phyloP scores from a whole-genome alignment of 2,797 vertebrate genomes.

The Meriones psammophilus region DNA sequence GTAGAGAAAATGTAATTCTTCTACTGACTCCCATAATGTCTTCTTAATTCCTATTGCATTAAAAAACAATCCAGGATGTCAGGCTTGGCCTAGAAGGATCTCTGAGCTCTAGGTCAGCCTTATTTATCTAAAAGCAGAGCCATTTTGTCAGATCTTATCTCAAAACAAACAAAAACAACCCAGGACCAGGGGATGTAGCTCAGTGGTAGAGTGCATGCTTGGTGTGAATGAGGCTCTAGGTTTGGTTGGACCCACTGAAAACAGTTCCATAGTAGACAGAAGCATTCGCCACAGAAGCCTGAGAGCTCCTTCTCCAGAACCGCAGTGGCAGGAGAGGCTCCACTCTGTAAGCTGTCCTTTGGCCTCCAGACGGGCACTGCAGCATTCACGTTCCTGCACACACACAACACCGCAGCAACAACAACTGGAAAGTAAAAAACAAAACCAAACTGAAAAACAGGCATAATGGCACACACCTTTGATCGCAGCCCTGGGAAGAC shows the following conservation, averaged over 20 bases:
- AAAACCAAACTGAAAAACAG: background rate
- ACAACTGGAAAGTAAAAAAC: background rate
- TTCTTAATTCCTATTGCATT: too few species aligned
- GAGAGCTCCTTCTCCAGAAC: background rate
- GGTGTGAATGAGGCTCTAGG: too few species aligned
- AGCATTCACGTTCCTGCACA: background rate
- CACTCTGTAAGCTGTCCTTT: background rate
- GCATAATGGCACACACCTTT: background rate
- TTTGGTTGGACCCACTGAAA: background rate
- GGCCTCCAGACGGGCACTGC: background rate
- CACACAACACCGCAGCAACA: background rate
- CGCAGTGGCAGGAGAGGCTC: background rate
- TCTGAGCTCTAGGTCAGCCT: too few species aligned
- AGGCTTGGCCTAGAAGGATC: too few species aligned
- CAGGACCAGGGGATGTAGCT: too few species aligned
- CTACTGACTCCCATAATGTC: too few species aligned
- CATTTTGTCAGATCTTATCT: too few species aligned
- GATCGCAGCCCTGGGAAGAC: background rate
- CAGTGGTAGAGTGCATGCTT: too few species aligned
- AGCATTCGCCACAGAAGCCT: background rate
- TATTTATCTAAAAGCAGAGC: too few species aligned
- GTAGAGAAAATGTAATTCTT: too few species aligned
- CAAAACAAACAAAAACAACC: too few species aligned
- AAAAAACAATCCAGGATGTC: too few species aligned
- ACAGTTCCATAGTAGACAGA: background rate